phyloP scores from a whole-genome alignment of 1,140 invertebrate genomes.

The Heliothis subflexa region DNA sequence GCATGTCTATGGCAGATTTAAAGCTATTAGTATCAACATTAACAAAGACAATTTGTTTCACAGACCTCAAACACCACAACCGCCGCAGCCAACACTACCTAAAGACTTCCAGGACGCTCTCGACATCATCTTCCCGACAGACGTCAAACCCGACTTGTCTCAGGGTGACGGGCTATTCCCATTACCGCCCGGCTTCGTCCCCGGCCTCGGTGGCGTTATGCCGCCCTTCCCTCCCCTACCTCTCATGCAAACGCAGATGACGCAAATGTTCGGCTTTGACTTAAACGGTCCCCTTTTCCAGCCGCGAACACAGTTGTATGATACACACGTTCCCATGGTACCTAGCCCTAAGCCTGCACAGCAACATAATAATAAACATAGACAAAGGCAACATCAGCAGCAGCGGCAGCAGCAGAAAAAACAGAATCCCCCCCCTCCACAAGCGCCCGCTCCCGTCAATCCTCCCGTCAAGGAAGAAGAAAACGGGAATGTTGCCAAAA shows the following conservation, averaged over 20 bases:
- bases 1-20: no score
- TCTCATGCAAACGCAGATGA: conserved; percentile 67
- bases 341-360: conserved; percentile 48
- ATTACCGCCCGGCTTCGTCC: conserved; percentile 62
- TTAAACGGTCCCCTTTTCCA: conserved; percentile 66
- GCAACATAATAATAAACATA: conserved; percentile 51
- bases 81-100: conserved; percentile 55
- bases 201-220: conserved; percentile 61
- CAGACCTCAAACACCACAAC: conserved; percentile 23
- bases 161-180: conserved; percentile 65
- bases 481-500: conserved; percentile 48
- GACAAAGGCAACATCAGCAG: conserved; percentile 18
- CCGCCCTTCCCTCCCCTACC: conserved; percentile 65
- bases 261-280: conserved; percentile 81
- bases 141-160: conserved; percentile 62
- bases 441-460: no score
- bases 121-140: conserved; percentile 90
- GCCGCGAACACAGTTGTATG: conserved; percentile 70
- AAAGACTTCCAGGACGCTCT: conserved; percentile 90
- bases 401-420: not conserved
- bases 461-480: not conserved
- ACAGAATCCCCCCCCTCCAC: not conserved
- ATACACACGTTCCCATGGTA: conserved; percentile 70
- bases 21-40: not conserved
- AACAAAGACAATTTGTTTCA: not conserved